Evolutionary conservation across 2,797 vertebrate species (phyloP).

Genomic region (Sebastes dallii): DNA sequence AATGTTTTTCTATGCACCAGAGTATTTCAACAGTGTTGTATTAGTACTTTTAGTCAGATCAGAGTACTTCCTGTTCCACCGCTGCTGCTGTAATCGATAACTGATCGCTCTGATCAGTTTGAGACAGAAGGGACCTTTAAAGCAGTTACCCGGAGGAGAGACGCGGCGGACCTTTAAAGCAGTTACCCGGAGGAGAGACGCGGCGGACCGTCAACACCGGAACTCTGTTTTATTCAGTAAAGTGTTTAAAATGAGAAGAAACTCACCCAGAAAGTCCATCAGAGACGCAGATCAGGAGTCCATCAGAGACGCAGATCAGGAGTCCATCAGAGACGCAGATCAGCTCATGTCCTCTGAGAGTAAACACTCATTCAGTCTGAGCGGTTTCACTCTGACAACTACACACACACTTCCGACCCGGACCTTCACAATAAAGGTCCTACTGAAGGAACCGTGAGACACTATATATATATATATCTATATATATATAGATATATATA

Average conservation of each 20-base stretch:
- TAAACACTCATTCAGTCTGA: background rate
- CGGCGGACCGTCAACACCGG: background rate
- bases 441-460: background rate
- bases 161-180: no score
- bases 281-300: background rate
- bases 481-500: no score
- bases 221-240: background rate
- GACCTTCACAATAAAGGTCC: conserved; percentile 51
- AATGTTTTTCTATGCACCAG: no score
- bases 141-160: no score
- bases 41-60: background rate
- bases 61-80: background rate
- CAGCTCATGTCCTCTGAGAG: background rate
- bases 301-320: no score
- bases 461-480: no score
- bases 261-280: conserved; percentile 71
- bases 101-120: background rate
- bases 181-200: no score
- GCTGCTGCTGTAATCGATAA: background rate
- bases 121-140: no score
- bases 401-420: conserved; percentile 1
- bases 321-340: no score
- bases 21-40: background rate
- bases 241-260: accelerated
- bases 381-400: background rate